phyloP scores from a whole-genome alignment of 1,140 invertebrate genomes.

The Nasonia giraulti region DNA sequence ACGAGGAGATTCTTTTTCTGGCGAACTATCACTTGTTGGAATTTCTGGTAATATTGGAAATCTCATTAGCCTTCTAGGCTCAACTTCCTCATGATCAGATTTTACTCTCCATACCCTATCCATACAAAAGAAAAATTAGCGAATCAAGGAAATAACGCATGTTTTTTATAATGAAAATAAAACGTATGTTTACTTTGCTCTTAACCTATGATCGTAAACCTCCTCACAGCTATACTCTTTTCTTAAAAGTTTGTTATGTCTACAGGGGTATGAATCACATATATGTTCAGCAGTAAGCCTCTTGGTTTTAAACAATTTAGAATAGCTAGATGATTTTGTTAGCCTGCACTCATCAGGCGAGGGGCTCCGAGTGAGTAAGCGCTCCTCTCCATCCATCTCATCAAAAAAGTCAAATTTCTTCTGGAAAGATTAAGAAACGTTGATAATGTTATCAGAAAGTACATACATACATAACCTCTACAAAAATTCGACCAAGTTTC shows the following conservation, averaged over 20 bases:
- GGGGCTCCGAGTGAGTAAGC: constrained; percentile 56
- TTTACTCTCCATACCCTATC: constrained; percentile 46
- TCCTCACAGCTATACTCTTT: constrained; percentile 62
- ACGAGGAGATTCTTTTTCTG: background rate
- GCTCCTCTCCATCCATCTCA: constrained; percentile 62
- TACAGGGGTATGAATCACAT: background rate
- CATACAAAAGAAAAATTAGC: constrained; percentile 19
- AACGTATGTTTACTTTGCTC: constrained; percentile 53
- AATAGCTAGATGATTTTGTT: constrained; percentile 57
- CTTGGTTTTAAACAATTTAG: constrained; percentile 53
- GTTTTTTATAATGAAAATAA: constrained; percentile 21
- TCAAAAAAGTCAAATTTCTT: constrained; percentile 9
- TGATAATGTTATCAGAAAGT: background rate
- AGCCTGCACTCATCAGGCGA: constrained; percentile 50
- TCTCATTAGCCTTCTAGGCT: background rate
- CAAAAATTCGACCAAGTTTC: background rate
- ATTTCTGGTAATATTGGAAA: background rate
- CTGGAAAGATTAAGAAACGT: background rate
- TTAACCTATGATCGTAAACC: constrained; percentile 54
- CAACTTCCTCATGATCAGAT: background rate
- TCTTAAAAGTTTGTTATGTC: constrained; percentile 48
- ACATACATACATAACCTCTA: background rate
- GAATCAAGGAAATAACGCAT: background rate
- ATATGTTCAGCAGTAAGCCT: constrained; percentile 52
- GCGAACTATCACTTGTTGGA: background rate